Percentiles rank a stretch among this genome's conserved stretches.
Conservation (phyloP, 2,113 vertebrate species). For the Leucoraja erinaceus region DNA sequence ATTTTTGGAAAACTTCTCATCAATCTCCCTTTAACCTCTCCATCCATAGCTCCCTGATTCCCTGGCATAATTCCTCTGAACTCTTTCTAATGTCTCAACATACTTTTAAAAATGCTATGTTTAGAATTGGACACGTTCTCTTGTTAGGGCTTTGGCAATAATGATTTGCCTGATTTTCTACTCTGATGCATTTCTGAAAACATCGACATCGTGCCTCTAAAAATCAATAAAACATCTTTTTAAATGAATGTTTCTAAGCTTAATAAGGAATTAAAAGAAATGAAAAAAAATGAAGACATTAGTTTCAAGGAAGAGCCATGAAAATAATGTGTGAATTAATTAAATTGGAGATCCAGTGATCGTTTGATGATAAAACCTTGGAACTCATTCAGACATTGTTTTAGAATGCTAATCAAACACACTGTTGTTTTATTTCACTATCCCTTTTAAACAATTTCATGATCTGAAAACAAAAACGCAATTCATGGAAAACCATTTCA, state of each 20-base stretch:
- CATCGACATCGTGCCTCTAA: not conserved
- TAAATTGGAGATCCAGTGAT: not conserved
- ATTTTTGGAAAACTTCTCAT: too few species aligned
- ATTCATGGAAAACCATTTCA: not conserved
- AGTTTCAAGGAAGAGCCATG: not conserved
- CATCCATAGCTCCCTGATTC: too few species aligned
- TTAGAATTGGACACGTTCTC: too few species aligned
- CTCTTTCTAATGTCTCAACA: too few species aligned
- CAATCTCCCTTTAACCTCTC: too few species aligned
- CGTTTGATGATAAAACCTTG: not conserved
- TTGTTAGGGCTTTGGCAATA: too few species aligned
- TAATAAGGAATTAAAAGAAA: not conserved
- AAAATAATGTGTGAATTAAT: not conserved
- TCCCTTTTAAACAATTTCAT: not conserved
- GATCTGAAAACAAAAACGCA: not conserved
- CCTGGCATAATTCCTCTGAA: too few species aligned
- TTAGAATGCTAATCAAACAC: not conserved
- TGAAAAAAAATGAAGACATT: not conserved
- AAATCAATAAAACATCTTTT: not conserved
- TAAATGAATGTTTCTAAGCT: too few species aligned
- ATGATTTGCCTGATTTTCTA: too few species aligned
- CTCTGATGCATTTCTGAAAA: not conserved
- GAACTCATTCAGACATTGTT: not conserved
- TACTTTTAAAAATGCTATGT: too few species aligned
- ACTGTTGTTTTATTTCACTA: not conserved